phyloP scores from a whole-genome alignment of 2,113 vertebrate genomes.

The Silurus glanis region DNA sequence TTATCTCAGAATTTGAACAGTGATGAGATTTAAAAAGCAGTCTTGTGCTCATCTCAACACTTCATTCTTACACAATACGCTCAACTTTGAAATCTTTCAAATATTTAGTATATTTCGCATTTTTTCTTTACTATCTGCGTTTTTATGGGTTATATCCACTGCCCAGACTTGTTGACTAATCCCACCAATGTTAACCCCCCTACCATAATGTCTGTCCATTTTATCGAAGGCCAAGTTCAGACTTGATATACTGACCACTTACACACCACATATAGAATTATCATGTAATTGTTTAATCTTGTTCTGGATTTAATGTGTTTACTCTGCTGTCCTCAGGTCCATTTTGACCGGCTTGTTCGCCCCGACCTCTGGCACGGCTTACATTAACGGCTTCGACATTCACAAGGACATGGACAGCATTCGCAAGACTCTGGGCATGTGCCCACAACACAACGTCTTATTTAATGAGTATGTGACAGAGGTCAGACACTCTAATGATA shows the following conservation, averaged over 20 bases:
- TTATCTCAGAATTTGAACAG: not conserved
- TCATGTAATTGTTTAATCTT: not conserved
- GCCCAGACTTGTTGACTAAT: not conserved
- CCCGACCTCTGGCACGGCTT: slow-evolving; percentile 89
- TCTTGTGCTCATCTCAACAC: not conserved
- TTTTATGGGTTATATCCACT: not conserved
- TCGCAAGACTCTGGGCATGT: slow-evolving; percentile 90
- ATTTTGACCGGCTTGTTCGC: slow-evolving; percentile 96
- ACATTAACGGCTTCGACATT: slow-evolving; percentile 91
- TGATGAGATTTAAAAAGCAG: not conserved
- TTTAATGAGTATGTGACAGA: slow-evolving; percentile 86
- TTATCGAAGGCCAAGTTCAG: not conserved
- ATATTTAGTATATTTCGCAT: not conserved
- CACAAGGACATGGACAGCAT: slow-evolving; percentile 84
- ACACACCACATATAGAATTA: not conserved
- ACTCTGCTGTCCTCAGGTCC: slow-evolving; percentile 76
- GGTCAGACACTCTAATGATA: not conserved
- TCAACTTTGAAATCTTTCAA: no score
- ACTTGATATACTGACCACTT: not conserved
- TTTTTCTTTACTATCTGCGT: not conserved
- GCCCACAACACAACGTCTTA: slow-evolving; percentile 95
- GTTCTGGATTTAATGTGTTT: slow-evolving; percentile 1
- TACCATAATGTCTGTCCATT: not conserved
- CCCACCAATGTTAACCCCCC: not conserved
- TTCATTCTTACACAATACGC: not conserved